Evolutionary conservation across 2,113 vertebrate species (phyloP).

Genomic region (Semicossyphus pulcher): DNA sequence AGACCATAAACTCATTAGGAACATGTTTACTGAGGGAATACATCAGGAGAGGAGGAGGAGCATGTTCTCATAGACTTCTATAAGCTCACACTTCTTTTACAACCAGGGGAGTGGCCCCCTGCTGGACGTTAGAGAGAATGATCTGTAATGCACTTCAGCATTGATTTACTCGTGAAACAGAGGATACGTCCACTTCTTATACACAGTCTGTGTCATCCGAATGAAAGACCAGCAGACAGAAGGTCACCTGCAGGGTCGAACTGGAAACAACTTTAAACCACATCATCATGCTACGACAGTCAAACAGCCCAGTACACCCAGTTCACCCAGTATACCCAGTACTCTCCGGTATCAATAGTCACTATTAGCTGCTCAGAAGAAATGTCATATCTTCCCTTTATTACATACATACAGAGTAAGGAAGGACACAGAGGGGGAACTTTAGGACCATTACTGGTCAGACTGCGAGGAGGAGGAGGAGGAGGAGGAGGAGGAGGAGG

Average conservation of each 20-base stretch:
- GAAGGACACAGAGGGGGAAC: conserved; percentile 28
- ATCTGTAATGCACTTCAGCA: background rate
- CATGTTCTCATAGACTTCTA: no score
- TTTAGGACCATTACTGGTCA: conserved; percentile 13
- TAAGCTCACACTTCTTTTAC: no score
- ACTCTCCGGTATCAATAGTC: conserved; percentile 23
- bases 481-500: no score
- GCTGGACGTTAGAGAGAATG: background rate
- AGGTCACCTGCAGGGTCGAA: conserved; percentile 1
- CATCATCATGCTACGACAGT: conserved; percentile 9
- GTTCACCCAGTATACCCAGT: background rate
- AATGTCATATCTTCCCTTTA: conserved; percentile 60
- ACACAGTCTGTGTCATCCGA: background rate
- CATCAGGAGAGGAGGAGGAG: no score
- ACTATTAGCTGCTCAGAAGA: conserved; percentile 72
- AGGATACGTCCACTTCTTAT: background rate
- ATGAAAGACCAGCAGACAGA: background rate
- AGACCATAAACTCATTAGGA: no score
- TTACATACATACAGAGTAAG: conserved; percentile 43
- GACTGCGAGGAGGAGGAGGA: conserved; percentile 16
- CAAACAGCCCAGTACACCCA: conserved; percentile 28
- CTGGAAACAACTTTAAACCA: conserved; percentile 12
- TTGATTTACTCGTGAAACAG: background rate
- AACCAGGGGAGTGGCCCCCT: no score
- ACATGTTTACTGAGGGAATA: no score